A percentile compares a stretch with the other conserved stretches of the same genome.
These are phyloP conservation scores for Puffinus mauretanicus DNA, from an alignment of 2,113 vertebrate species.

Conservation along the genomic window DNA sequence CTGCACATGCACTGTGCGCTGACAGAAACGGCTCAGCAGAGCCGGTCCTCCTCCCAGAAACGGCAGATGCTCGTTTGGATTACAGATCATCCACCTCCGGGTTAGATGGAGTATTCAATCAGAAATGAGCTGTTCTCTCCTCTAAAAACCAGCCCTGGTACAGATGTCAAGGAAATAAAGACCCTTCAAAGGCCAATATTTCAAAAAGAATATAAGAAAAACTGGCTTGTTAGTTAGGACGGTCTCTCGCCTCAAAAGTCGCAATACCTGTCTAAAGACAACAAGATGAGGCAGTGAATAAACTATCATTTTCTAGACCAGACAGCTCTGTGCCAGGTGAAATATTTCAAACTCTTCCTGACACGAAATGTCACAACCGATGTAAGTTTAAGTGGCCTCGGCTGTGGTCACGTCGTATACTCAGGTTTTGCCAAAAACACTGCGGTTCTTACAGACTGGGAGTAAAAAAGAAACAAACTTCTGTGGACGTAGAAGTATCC, in stretches of 20 bases:
- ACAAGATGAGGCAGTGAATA: slow-evolving; percentile 56
- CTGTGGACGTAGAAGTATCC: not conserved
- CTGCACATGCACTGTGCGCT: not conserved
- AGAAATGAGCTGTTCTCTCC: not conserved
- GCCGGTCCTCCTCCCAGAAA: not conserved
- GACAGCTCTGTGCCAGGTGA: slow-evolving; percentile 61
- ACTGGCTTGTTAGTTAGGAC: slow-evolving; percentile 57
- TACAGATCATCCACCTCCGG: not conserved
- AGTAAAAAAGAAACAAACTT: not conserved
- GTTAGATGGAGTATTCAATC: not conserved
- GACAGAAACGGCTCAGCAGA: not conserved
- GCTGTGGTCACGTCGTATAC: not conserved
- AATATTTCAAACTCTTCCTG: slow-evolving; percentile 58
- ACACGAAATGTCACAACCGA: slow-evolving; percentile 60
- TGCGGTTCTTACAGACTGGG: not conserved
- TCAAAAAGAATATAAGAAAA: slow-evolving; percentile 45
- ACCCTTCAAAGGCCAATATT: slow-evolving; percentile 30
- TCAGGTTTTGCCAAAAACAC: slow-evolving; percentile 2
- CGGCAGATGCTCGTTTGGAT: not conserved
- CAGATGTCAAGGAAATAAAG: slow-evolving; percentile 26
- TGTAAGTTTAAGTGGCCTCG: slow-evolving; percentile 54
- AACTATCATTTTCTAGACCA: slow-evolving; percentile 62
- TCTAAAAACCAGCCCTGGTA: not conserved
- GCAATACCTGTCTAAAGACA: slow-evolving; percentile 55
- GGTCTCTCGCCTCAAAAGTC: slow-evolving; percentile 44